A percentile compares a stretch with the other conserved stretches of the same genome.
Evolutionary conservation across 2,888 invertebrate species (phyloP).

Genomic region (Nematopogon swammerdamellus): DNA sequence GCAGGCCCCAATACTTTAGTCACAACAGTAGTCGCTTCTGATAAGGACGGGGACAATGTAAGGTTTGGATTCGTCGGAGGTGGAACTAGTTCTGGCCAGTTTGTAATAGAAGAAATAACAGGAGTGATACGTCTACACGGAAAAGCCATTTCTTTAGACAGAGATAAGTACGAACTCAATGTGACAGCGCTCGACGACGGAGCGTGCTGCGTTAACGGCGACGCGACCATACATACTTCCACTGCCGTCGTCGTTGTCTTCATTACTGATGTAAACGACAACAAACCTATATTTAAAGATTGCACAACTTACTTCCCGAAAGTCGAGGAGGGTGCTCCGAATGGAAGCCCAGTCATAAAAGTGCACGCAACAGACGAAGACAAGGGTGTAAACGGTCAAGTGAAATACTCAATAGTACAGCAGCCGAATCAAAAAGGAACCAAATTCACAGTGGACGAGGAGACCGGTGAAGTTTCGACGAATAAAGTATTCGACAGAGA

Average conservation of each 20-base stretch:
- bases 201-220: slow-evolving; percentile 90
- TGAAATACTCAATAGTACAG: slow-evolving; percentile 95
- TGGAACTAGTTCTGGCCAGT: slow-evolving; percentile 86
- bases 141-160: slow-evolving; percentile 81
- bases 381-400: slow-evolving; percentile 93
- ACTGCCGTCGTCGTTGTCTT: slow-evolving; percentile 95
- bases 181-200: slow-evolving; percentile 98
- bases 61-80: slow-evolving; percentile 90
- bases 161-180: slow-evolving; percentile 94
- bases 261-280: slow-evolving; percentile 95
- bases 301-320: slow-evolving; percentile 91
- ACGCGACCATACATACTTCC: slow-evolving; percentile 84
- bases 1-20: slow-evolving; percentile 93
- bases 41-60: slow-evolving; percentile 96
- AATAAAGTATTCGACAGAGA: slow-evolving; percentile 97
- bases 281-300: slow-evolving; percentile 93
- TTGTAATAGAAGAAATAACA: slow-evolving; percentile 93
- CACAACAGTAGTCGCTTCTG: slow-evolving; percentile 94
- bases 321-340: slow-evolving; percentile 91
- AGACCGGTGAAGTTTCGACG: slow-evolving; percentile 91
- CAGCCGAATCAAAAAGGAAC: slow-evolving; percentile 94
- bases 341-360: slow-evolving; percentile 91
- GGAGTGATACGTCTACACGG: slow-evolving; percentile 89
- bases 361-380: slow-evolving; percentile 94
- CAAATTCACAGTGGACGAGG: slow-evolving; percentile 93